phyloP scores from a whole-genome alignment of 1,140 invertebrate species.

The Pseudachorutes palmiensis region DNA sequence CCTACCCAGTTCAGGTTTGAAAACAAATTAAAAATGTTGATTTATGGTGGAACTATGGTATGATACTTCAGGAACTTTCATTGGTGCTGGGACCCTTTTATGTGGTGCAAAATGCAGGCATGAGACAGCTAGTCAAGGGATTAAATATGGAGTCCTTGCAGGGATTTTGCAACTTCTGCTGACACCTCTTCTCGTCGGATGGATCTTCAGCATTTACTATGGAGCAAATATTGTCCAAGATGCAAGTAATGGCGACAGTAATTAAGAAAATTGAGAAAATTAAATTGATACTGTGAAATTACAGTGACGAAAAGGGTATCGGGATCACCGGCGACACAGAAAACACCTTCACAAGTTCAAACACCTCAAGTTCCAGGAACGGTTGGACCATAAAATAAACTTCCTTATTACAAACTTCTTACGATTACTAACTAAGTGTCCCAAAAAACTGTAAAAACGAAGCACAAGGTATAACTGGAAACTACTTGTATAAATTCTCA shows the following conservation, averaged over 20 bases:
- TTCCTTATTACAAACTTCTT: too few relatives aligned
- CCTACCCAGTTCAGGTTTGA: slow-evolving; percentile 46
- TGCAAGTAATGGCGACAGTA: slow-evolving; percentile 41
- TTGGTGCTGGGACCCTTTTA: slow-evolving; percentile 46
- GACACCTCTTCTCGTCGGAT: slow-evolving; percentile 47
- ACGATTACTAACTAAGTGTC: too few relatives aligned
- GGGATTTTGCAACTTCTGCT: slow-evolving; percentile 39
- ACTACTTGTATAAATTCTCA: too few relatives aligned
- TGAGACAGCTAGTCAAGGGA: slow-evolving; percentile 41
- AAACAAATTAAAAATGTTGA: neutral
- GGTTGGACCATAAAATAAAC: too few relatives aligned
- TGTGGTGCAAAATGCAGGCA: slow-evolving; percentile 46
- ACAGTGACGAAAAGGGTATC: neutral
- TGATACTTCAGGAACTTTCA: slow-evolving; percentile 43
- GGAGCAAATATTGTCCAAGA: slow-evolving; percentile 49
- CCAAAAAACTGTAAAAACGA: too few relatives aligned
- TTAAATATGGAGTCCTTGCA: slow-evolving; percentile 45
- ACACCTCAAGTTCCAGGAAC: too few relatives aligned
- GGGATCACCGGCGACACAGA: neutral
- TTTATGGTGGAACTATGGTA: neutral
- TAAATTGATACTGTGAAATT: neutral
- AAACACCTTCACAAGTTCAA: slow-evolving; percentile 3
- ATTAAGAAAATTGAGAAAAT: neutral
- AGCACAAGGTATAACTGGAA: too few relatives aligned
- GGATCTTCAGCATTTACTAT: slow-evolving; percentile 51